Percentiles rank a stretch among this genome's conserved stretches.
These are phyloP conservation scores for Tokudaia tokunoshimensis DNA, from an alignment of 2,797 vertebrate genomes.

Conservation along the genomic window DNA sequence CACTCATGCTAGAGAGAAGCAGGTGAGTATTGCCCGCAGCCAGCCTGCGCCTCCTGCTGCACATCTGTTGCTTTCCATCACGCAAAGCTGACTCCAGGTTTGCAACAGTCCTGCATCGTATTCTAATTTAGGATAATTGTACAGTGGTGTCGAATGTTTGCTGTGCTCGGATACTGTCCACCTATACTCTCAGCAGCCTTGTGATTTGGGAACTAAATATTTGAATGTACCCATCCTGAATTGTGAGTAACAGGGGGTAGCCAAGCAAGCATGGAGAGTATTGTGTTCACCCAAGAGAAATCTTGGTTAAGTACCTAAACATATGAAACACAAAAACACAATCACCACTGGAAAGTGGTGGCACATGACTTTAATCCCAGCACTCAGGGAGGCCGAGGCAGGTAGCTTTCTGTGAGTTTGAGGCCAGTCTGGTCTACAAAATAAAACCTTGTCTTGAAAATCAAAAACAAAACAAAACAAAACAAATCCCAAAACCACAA, in stretches of 20 bases:
- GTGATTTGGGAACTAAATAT: constrained; percentile 32
- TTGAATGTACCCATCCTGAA: not conserved
- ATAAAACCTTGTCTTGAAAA: not conserved
- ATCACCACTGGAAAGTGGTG: not conserved
- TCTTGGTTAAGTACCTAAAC: constrained; percentile 4
- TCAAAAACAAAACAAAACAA: not conserved
- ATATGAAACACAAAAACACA: not conserved
- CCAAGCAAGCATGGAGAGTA: not conserved
- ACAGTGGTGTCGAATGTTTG: constrained; percentile 5
- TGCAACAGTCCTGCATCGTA: constrained; percentile 35
- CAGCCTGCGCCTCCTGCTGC: not conserved
- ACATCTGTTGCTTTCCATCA: not conserved
- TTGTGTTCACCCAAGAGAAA: not conserved
- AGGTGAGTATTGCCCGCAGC: not conserved
- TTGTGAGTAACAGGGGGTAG: constrained; percentile 1
- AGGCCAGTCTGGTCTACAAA: not conserved
- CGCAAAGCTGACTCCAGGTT: constrained; percentile 2
- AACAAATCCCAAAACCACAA: not conserved
- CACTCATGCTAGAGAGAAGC: not conserved
- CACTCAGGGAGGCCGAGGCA: not conserved
- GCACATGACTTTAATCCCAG: not conserved
- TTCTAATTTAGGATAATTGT: constrained; percentile 53
- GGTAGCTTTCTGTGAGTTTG: not conserved
- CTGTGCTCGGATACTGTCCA: not conserved
- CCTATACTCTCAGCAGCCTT: not conserved